A percentile compares a stretch with the other conserved stretches of the same genome.
Evolutionary conservation across 2,888 invertebrate species (phyloP).

Genomic region (Iphiclides podalirius): DNA sequence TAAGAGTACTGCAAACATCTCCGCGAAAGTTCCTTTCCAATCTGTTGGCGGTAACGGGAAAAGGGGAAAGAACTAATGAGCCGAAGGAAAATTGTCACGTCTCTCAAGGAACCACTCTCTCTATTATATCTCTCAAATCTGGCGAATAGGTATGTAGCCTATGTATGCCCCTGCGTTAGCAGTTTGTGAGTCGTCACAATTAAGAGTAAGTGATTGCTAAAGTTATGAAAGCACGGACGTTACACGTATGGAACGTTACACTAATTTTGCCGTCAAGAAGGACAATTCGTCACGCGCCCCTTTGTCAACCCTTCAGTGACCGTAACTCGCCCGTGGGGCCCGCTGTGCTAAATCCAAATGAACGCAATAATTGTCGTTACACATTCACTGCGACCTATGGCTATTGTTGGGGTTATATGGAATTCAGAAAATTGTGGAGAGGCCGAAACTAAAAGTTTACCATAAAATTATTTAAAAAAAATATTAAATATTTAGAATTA

Average conservation of each 20-base stretch:
- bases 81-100: conserved; percentile 36
- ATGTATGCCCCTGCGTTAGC: too few species aligned
- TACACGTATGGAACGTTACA: conserved; percentile 46
- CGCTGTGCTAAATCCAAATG: conserved; percentile 75
- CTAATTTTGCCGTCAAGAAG: conserved; percentile 55
- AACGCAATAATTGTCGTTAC: conserved; percentile 75
- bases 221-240: too few species aligned
- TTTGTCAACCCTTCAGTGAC: conserved; percentile 54
- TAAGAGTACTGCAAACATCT: conserved; percentile 61
- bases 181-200: too few species aligned
- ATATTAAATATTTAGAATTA: too few species aligned
- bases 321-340: conserved; percentile 49
- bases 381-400: conserved; percentile 43
- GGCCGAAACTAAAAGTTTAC: conserved; percentile 5
- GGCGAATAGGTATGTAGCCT: too few species aligned
- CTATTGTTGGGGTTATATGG: conserved; percentile 37
- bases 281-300: conserved; percentile 59
- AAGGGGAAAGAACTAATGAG: conserved; percentile 62
- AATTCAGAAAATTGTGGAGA: conserved; percentile 32
- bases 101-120: conserved; percentile 20
- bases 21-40: conserved; percentile 45
- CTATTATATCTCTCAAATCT: conserved; percentile 16
- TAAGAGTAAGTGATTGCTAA: too few species aligned
- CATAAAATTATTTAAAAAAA: not conserved
- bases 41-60: conserved; percentile 42